phyloP scores from a whole-genome alignment of 1,140 invertebrate genomes.

The Heterodera schachtii region DNA sequence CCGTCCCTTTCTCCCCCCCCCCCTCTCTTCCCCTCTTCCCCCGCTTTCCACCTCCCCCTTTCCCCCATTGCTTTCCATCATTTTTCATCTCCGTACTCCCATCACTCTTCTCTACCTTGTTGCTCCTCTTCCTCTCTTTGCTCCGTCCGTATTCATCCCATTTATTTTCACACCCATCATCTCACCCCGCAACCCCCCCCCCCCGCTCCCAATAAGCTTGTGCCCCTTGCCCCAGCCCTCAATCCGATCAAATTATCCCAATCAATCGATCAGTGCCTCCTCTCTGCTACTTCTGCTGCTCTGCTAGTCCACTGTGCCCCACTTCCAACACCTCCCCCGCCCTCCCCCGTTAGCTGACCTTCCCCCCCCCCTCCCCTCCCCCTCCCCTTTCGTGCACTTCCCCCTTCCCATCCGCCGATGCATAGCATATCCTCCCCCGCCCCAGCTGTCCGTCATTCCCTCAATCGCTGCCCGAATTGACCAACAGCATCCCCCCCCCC shows the following conservation, averaged over 20 bases:
- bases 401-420: too few species aligned
- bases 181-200: not conserved
- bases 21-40: not conserved
- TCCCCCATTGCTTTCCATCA: not conserved
- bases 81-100: not conserved
- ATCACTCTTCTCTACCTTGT: not conserved
- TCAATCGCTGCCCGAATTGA: not conserved
- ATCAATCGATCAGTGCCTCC: constrained; percentile 6
- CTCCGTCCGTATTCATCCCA: not conserved
- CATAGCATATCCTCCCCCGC: too few species aligned
- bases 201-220: not conserved
- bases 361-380: not conserved
- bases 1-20: not conserved
- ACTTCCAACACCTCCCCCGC: not conserved
- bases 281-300: not conserved
- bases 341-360: not conserved
- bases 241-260: constrained; percentile 18
- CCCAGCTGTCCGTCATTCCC: not conserved
- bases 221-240: not conserved
- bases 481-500: not conserved
- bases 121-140: not conserved
- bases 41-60: not conserved
- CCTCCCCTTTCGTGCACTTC: not conserved
- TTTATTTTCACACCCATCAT: constrained; percentile 4
- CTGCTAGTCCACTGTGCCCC: not conserved